These are phyloP conservation scores for Oryzias celebensis DNA, from an alignment of 2,113 vertebrate genomes.

Conservation along the genomic window DNA sequence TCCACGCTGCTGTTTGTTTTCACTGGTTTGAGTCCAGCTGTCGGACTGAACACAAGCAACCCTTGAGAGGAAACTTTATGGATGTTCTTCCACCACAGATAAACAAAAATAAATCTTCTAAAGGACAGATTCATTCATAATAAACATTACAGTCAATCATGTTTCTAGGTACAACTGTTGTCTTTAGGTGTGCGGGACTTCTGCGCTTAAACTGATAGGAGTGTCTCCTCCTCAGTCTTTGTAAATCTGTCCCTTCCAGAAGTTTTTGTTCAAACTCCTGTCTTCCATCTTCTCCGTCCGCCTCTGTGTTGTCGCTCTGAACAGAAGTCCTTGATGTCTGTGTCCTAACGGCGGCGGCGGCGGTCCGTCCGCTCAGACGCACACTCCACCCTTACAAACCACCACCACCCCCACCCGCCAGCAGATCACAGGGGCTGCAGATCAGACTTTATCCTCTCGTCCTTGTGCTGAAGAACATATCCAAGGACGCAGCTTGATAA, in stretches of 20 bases:
- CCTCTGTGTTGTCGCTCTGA: conserved; percentile 38
- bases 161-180: no score
- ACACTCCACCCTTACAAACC: neutral
- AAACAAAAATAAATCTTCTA: no score
- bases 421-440: conserved; percentile 30
- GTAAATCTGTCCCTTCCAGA: conserved; percentile 8
- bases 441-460: conserved; percentile 15
- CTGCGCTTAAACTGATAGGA: no score
- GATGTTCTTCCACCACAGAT: no score
- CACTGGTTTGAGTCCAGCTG: no score
- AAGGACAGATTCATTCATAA: no score
- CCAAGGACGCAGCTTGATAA: conserved; percentile 15
- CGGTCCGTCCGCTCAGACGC: neutral
- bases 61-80: no score
- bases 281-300: conserved; percentile 5
- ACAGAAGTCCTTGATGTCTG: conserved; percentile 9
- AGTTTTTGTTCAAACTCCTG: conserved; percentile 4
- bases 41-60: no score
- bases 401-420: neutral
- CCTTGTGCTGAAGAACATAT: conserved; percentile 27
- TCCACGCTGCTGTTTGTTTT: no score
- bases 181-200: no score
- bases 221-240: neutral
- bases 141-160: no score
- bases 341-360: neutral